phyloP scores from a whole-genome alignment of 2,888 invertebrate genomes.

The Tipula lateralis region DNA sequence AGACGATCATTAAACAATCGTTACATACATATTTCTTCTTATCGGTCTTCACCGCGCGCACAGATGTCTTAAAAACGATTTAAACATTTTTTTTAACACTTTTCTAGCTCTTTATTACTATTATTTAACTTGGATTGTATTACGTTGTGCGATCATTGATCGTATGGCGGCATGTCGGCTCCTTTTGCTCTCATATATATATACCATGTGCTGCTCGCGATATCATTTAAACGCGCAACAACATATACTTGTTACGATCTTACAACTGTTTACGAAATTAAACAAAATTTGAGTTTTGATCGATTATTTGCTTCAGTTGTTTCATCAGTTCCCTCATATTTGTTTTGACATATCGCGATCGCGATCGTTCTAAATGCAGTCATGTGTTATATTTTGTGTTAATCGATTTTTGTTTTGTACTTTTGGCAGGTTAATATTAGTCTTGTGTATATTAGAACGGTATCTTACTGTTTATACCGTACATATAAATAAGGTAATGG shows the following conservation, averaged over 20 bases:
- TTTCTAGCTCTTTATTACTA: neutral
- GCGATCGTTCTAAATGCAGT: neutral
- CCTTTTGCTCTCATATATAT: too few species aligned
- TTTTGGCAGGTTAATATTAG: neutral
- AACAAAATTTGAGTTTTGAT: neutral
- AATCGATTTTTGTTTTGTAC: neutral
- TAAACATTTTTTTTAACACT: neutral
- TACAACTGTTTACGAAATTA: neutral
- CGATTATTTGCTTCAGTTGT: neutral
- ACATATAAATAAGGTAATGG: neutral
- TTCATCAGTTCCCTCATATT: neutral
- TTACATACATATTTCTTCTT: neutral
- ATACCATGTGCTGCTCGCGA: neutral
- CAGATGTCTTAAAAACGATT: neutral
- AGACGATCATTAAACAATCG: conserved; percentile 16
- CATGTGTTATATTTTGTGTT: neutral
- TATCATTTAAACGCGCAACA: neutral
- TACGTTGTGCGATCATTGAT: neutral
- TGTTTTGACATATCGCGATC: neutral
- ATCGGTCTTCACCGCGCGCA: neutral
- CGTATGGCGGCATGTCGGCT: neutral
- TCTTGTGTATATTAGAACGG: neutral
- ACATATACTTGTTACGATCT: neutral
- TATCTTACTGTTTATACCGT: neutral
- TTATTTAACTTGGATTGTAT: neutral